Conservation (phyloP, 2,113 vertebrate species). For the Nyctereutes procyonoides region DNA sequence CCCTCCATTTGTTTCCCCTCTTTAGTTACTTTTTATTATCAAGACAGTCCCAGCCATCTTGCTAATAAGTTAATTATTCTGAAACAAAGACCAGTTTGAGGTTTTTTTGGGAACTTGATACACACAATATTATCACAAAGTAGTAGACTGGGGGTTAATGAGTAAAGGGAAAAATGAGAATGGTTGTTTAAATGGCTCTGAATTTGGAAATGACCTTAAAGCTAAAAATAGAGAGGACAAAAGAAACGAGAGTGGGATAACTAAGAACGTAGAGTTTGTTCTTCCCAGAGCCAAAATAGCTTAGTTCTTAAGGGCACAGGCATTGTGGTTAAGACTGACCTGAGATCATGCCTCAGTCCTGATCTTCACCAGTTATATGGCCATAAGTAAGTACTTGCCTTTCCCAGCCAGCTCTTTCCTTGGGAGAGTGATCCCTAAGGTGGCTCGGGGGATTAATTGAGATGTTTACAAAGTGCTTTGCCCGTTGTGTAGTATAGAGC, state of each 20-base stretch:
- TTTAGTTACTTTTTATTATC: not conserved
- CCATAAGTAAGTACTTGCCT: not conserved
- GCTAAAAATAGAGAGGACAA: constrained; percentile 32
- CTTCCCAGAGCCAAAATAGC: not conserved
- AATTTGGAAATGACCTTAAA: constrained; percentile 12
- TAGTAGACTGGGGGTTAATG: not conserved
- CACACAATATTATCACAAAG: not conserved
- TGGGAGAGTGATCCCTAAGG: not conserved
- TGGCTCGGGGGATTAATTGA: not conserved
- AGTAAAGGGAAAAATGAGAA: not conserved
- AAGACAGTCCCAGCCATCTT: not conserved
- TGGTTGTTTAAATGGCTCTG: not conserved
- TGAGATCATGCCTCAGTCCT: not conserved
- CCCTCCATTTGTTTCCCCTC: not conserved
- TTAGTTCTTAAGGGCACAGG: not conserved
- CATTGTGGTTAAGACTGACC: not conserved
- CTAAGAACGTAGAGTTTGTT: not conserved
- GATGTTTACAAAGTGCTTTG: not conserved
- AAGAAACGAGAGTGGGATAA: not conserved
- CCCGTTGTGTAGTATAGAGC: not conserved
- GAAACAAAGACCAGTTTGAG: constrained; percentile 42
- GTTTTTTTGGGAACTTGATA: not conserved
- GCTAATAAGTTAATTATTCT: constrained; percentile 58
- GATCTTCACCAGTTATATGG: not conserved
- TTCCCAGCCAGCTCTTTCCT: not conserved